A percentile compares a stretch with the other conserved stretches of the same genome.
Evolutionary conservation across 2,797 vertebrate species (phyloP).

Genomic region (Molossus molossus): DNA sequence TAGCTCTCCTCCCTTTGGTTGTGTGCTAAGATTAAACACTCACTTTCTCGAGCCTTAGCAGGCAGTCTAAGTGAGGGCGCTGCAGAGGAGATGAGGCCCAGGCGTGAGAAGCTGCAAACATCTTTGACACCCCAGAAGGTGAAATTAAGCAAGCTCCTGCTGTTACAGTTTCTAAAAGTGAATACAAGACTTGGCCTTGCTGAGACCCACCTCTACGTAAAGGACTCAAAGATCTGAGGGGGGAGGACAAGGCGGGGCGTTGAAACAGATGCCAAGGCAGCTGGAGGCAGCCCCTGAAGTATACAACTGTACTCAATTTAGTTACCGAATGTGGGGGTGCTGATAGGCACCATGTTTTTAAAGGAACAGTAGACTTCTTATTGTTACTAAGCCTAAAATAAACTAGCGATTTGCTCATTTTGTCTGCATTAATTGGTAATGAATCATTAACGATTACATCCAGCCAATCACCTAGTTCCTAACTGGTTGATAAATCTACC

Average conservation of each 20-base stretch:
- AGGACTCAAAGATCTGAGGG: conserved; percentile 48
- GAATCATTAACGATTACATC: conserved; percentile 66
- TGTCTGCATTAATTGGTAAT: conserved; percentile 70
- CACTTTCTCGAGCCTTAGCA: conserved; percentile 62
- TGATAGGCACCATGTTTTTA: conserved; percentile 67
- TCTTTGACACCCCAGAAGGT: conserved; percentile 75
- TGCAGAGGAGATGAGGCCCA: conserved; percentile 71
- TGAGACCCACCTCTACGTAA: conserved; percentile 68
- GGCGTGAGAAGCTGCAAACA: conserved; percentile 72
- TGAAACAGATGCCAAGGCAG: conserved; percentile 82
- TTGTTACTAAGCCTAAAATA: conserved; percentile 70
- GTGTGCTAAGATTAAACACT: conserved; percentile 62
- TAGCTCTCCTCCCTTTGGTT: conserved; percentile 60
- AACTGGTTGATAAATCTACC: conserved; percentile 61
- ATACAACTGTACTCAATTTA: conserved; percentile 69
- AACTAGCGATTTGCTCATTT: conserved; percentile 70
- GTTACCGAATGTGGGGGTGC: conserved; percentile 64
- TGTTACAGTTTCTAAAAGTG: conserved; percentile 80
- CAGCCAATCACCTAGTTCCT: conserved; percentile 62
- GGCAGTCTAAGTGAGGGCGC: conserved; percentile 54
- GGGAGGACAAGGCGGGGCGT: conserved; percentile 64
- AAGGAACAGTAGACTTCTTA: conserved; percentile 78
- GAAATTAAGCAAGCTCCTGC: conserved; percentile 70
- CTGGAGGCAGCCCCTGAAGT: conserved; percentile 78
- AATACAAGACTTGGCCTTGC: conserved; percentile 63